Percentiles rank a stretch among this genome's conserved stretches.
phyloP scores from a whole-genome alignment of 1,140 invertebrate species.

The Argopecten irradians region DNA sequence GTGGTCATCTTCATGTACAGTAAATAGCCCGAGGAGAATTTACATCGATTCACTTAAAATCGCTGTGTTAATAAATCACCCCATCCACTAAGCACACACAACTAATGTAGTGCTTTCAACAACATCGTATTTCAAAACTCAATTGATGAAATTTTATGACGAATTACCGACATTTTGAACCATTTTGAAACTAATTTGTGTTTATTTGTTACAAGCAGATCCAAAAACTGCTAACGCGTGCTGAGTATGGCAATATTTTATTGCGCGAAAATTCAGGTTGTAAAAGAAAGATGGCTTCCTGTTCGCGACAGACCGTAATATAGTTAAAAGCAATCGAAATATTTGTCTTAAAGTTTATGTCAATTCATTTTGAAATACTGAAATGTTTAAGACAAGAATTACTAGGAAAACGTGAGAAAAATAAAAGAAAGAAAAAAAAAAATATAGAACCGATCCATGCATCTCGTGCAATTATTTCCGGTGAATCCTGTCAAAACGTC shows the following conservation, averaged over 20 bases:
- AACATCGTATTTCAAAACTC: no score
- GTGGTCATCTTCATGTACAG: no score
- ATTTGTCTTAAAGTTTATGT: background rate
- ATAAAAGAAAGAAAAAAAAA: background rate
- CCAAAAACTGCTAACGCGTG: background rate
- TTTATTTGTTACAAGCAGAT: background rate
- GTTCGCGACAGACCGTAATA: background rate
- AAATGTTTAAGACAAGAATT: background rate
- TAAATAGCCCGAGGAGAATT: no score
- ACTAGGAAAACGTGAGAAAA: no score
- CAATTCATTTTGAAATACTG: background rate
- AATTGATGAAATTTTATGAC: background rate
- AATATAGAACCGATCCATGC: background rate
- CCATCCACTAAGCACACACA: no score
- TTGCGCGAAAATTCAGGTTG: background rate
- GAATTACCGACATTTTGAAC: background rate
- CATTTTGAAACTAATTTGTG: background rate
- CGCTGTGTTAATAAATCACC: no score
- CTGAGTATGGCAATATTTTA: background rate
- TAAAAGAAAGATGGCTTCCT: background rate
- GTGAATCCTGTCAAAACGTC: background rate
- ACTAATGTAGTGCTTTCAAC: no score
- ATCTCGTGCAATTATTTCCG: background rate
- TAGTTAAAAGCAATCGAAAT: background rate
- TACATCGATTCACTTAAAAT: no score